Conservation (phyloP, 53 echinoderm and acorn worm genomes). For the Antedon mediterranea region DNA sequence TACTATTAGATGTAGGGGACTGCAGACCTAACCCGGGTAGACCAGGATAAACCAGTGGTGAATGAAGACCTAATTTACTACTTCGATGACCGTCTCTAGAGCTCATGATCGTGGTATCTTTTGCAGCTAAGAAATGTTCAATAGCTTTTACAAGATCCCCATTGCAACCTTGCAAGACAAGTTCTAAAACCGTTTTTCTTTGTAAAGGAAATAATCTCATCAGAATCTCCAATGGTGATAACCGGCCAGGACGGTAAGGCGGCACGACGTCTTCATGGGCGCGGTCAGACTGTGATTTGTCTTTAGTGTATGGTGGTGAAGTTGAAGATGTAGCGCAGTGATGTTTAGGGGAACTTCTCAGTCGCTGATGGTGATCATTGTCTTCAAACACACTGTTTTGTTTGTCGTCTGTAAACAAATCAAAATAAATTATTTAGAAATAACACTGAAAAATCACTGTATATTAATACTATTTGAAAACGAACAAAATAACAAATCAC, state of each 20-base stretch:
- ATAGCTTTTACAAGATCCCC: conserved; percentile 95
- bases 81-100: background rate
- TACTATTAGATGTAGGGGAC: conserved; percentile 36
- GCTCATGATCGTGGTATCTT: conserved; percentile 22
- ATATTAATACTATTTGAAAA: too few species aligned
- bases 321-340: conserved; percentile 10
- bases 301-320: conserved; percentile 5
- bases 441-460: too few species aligned
- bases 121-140: conserved; percentile 88
- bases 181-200: conserved; percentile 75
- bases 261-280: conserved; percentile 31
- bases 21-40: conserved; percentile 49
- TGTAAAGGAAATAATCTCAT: conserved; percentile 78
- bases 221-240: conserved; percentile 88
- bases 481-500: too few species aligned
- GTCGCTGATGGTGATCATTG: conserved; percentile 52
- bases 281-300: conserved; percentile 7
- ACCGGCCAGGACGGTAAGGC: conserved; percentile 76
- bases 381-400: background rate
- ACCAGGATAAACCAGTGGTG: conserved; percentile 5
- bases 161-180: conserved; percentile 92
- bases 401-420: background rate
- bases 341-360: conserved; percentile 27
- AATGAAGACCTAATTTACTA: background rate
- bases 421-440: too few species aligned